Percentiles rank a stretch among this genome's conserved stretches.
These are phyloP conservation scores for Caenorhabditis imperialis DNA, from an alignment of 2,888 invertebrate species.

Conservation along the genomic window DNA sequence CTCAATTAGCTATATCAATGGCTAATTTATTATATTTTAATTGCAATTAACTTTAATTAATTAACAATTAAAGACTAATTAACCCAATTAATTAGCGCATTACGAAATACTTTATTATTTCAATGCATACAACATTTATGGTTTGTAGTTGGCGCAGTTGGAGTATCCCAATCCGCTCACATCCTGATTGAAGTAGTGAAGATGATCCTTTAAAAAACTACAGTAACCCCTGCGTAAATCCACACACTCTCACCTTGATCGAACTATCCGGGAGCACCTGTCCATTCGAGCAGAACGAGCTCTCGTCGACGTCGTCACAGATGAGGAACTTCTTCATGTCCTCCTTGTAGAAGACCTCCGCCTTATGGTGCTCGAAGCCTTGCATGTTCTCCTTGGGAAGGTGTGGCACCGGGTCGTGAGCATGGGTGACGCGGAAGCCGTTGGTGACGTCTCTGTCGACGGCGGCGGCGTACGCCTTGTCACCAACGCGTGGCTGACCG, in stretches of 20 bases:
- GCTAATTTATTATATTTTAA: too few relatives aligned
- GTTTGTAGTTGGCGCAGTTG: constrained; percentile 51
- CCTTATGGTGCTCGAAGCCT: constrained; percentile 65
- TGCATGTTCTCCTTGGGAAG: constrained; percentile 63
- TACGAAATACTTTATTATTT: not conserved
- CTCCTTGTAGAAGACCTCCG: constrained; percentile 69
- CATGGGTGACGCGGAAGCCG: constrained; percentile 64
- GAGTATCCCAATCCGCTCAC: constrained; percentile 55
- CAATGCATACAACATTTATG: constrained; percentile 7
- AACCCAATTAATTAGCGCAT: too few relatives aligned
- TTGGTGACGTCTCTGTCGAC: constrained; percentile 61
- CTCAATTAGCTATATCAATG: too few relatives aligned
- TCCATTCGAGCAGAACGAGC: constrained; percentile 65
- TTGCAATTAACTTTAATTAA: too few relatives aligned
- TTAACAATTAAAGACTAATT: too few relatives aligned
- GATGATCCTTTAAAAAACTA: constrained; percentile 49
- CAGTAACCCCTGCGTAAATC: not conserved
- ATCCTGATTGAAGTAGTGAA: constrained; percentile 55
- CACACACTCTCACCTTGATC: constrained; percentile 28
- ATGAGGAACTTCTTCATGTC: constrained; percentile 60
- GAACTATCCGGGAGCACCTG: constrained; percentile 57
- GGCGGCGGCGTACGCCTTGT: constrained; percentile 58
- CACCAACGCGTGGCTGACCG: constrained; percentile 70
- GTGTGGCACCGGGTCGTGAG: constrained; percentile 66
- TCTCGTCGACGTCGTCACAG: constrained; percentile 65